These are phyloP conservation scores for Prorops nasuta DNA, from an alignment of 1,140 invertebrate genomes.

Conservation along the genomic window DNA sequence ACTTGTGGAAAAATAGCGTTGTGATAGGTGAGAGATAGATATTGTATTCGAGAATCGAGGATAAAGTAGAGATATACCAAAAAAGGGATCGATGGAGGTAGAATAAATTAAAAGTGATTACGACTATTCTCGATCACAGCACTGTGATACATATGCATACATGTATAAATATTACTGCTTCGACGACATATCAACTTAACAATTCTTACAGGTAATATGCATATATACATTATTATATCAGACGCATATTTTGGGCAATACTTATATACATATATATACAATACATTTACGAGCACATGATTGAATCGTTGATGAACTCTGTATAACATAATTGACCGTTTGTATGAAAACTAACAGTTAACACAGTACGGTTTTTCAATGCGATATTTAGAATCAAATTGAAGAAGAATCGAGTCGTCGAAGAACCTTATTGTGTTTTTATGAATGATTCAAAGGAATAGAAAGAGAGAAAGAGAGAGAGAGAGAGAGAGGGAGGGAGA, in stretches of 20 bases:
- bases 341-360: neutral
- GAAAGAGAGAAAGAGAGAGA: no score
- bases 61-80: neutral
- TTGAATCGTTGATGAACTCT: neutral
- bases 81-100: slow-evolving; percentile 1
- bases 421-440: no score
- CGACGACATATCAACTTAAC: slow-evolving; percentile 41
- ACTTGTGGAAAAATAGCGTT: no score
- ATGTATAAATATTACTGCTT: slow-evolving; percentile 35
- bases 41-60: no score
- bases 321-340: neutral
- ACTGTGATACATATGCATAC: slow-evolving; percentile 46
- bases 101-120: slow-evolving; percentile 27
- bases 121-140: slow-evolving; percentile 41
- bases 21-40: no score
- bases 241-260: slow-evolving; percentile 37
- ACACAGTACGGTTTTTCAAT: no score
- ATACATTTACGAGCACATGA: neutral
- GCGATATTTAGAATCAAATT: no score
- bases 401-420: no score
- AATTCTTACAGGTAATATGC: slow-evolving; percentile 24
- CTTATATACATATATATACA: slow-evolving; percentile 14
- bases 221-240: slow-evolving; percentile 10
- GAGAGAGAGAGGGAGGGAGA: no score
- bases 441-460: no score